Evolutionary conservation across 2,113 vertebrate genomes (phyloP).

Genomic region (Empidonax alnorum): DNA sequence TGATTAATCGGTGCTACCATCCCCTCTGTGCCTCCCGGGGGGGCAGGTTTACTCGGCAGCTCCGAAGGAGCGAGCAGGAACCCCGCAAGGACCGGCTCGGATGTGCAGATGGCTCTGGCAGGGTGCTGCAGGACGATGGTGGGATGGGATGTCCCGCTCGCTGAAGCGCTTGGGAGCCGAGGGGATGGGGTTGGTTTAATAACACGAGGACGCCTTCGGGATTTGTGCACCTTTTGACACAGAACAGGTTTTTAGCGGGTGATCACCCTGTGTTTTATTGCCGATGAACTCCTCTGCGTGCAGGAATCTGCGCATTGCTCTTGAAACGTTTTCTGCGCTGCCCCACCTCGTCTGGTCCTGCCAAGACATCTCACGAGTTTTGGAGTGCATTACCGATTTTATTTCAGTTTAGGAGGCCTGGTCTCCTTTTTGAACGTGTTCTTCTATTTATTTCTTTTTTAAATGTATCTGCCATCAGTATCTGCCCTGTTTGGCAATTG

Average conservation of each 20-base stretch:
- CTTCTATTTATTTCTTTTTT: neutral
- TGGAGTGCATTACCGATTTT: neutral
- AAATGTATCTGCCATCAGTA: neutral
- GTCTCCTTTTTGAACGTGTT: neutral
- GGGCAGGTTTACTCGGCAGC: neutral
- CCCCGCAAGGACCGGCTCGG: neutral
- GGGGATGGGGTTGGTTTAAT: neutral
- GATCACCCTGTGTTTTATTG: neutral
- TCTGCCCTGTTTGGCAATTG: neutral
- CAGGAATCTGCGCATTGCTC: neutral
- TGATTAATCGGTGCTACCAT: neutral
- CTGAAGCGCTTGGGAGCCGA: neutral
- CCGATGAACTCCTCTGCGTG: neutral
- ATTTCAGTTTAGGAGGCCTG: neutral
- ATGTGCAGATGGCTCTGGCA: neutral
- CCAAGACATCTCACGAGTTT: neutral
- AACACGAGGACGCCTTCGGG: neutral
- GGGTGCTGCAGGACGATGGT: accelerated
- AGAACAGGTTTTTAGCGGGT: neutral
- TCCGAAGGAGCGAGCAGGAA: neutral
- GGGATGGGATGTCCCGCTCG: accelerated
- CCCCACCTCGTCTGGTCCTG: neutral
- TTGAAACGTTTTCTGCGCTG: neutral
- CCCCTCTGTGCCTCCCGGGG: accelerated
- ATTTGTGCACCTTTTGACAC: neutral